phyloP scores from a whole-genome alignment of 2,113 vertebrate species.

The Oenanthe melanoleuca region DNA sequence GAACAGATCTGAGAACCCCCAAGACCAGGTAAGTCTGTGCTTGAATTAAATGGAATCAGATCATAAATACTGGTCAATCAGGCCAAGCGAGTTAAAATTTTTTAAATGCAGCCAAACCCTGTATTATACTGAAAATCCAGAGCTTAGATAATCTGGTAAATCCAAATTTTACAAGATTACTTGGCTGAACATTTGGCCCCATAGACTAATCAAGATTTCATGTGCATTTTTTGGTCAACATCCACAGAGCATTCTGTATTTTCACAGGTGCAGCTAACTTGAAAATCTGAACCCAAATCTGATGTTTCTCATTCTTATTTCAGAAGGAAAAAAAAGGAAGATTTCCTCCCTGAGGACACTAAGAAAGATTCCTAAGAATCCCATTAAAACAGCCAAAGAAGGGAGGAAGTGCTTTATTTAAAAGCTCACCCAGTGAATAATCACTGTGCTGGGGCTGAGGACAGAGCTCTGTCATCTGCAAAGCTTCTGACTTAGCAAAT shows the following conservation, averaged over 20 bases:
- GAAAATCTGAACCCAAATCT: not conserved
- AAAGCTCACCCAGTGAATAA: slow-evolving; percentile 26
- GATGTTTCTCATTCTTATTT: not conserved
- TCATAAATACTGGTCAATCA: not conserved
- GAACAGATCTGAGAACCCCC: not conserved
- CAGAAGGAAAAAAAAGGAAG: not conserved
- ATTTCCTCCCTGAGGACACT: not conserved
- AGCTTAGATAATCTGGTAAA: not conserved
- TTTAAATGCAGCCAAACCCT: not conserved
- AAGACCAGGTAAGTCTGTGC: not conserved
- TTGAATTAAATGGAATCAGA: accelerated
- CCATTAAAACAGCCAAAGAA: not conserved
- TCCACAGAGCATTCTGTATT: not conserved
- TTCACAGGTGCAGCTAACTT: not conserved
- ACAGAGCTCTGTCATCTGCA: not conserved
- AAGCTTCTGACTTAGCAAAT: slow-evolving; percentile 19
- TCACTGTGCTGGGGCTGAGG: not conserved
- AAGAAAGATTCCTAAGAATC: not conserved
- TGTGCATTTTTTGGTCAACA: not conserved
- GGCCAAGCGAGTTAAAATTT: not conserved
- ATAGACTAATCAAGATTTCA: accelerated
- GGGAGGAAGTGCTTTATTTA: slow-evolving; percentile 39
- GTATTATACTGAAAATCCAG: not conserved
- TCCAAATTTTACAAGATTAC: not conserved
- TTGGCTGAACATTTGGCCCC: not conserved